Percentiles rank a stretch among this genome's conserved stretches.
These are phyloP conservation scores for Cirrhinus mrigala DNA, from an alignment of 2,797 vertebrate genomes.

Conservation along the genomic window DNA sequence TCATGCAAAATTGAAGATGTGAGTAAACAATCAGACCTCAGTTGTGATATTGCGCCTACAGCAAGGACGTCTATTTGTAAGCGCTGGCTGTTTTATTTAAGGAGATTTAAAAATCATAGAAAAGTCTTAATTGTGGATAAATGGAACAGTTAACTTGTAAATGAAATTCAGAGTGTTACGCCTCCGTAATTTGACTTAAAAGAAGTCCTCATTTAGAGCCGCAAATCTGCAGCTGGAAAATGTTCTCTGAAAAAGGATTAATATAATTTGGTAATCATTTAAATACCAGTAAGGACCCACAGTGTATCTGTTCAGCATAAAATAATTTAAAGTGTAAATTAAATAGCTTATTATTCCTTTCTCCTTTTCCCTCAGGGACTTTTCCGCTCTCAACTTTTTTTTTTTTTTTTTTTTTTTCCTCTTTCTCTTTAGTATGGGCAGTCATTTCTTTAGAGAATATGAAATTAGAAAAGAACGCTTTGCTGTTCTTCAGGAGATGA, in stretches of 20 bases:
- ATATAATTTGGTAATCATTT: constrained; percentile 88
- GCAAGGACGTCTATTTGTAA: constrained; percentile 39
- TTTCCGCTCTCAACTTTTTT: constrained; percentile 61
- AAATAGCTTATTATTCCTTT: constrained; percentile 86
- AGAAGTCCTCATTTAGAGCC: constrained; percentile 83
- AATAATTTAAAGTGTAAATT: constrained; percentile 86
- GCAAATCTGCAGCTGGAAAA: constrained; percentile 82
- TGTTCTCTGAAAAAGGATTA: constrained; percentile 86
- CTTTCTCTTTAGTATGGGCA: constrained; percentile 70
- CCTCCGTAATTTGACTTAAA: constrained; percentile 83
- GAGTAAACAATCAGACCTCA: constrained; percentile 68
- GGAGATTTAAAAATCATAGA: constrained; percentile 60
- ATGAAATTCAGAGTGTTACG: constrained; percentile 73
- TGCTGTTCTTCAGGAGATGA: constrained; percentile 78
- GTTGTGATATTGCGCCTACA: constrained; percentile 59
- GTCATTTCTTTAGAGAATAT: constrained; percentile 80
- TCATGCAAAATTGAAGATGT: constrained; percentile 57
- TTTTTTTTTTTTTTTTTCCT: constrained; percentile 1
- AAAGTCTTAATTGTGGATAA: constrained; percentile 73
- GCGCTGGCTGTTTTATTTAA: constrained; percentile 28
- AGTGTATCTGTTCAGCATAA: constrained; percentile 84
- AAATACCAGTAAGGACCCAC: constrained; percentile 83
- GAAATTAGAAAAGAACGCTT: constrained; percentile 74
- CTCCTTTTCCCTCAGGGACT: constrained; percentile 78
- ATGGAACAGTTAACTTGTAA: constrained; percentile 76